phyloP scores from a whole-genome alignment of 2,888 invertebrate species.

The Mylabris sibirica region DNA sequence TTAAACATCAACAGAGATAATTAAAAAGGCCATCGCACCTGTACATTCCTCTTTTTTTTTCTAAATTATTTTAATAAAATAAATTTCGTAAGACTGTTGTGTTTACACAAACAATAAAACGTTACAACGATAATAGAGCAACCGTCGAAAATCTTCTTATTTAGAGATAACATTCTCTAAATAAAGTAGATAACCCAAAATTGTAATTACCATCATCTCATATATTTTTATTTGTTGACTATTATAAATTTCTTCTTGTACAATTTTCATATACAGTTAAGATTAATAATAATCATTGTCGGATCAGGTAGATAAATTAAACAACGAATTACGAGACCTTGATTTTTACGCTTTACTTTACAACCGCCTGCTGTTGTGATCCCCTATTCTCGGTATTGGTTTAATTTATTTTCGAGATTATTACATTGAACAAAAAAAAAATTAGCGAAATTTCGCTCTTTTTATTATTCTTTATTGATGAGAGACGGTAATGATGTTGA shows the following conservation, averaged over 20 bases:
- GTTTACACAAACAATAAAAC: conserved; percentile 23
- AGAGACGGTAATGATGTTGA: conserved; percentile 20
- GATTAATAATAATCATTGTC: background rate
- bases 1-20: conserved; percentile 10
- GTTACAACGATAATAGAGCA: conserved; percentile 7
- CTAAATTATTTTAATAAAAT: conserved; percentile 17
- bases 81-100: background rate
- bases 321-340: background rate
- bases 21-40: conserved; percentile 28
- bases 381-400: background rate
- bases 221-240: background rate
- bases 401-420: background rate
- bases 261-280: background rate
- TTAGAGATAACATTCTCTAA: background rate
- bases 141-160: background rate
- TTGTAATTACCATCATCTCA: background rate
- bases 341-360: background rate
- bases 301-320: conserved; percentile 10
- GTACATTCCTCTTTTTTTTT: conserved; percentile 21
- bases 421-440: background rate
- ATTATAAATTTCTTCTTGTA: background rate
- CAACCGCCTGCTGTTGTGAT: background rate
- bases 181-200: background rate
- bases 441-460: conserved; percentile 4
- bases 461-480: conserved; percentile 19